A percentile compares a stretch with the other conserved stretches of the same genome.
Evolutionary conservation across 2,888 invertebrate species (phyloP).

Genomic region (Cerastis leucographa): DNA sequence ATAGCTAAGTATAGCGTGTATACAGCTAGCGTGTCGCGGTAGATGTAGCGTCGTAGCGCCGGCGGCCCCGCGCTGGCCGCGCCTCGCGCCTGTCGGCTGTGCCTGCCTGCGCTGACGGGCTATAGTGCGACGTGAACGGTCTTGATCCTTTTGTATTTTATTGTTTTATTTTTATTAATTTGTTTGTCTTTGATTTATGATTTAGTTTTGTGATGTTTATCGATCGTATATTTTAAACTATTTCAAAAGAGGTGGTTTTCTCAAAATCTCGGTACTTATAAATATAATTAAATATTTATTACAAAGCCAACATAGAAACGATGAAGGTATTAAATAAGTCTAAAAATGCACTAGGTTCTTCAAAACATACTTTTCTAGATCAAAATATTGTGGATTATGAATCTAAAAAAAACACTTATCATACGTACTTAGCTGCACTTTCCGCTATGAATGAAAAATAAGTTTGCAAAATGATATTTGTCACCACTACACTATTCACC

Average conservation of each 20-base stretch:
- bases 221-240: not conserved
- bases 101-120: constrained; percentile 75
- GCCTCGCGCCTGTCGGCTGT: constrained; percentile 78
- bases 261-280: no score
- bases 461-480: not conserved
- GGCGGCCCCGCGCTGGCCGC: constrained; percentile 72
- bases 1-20: not conserved
- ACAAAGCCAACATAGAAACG: not conserved
- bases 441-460: not conserved
- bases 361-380: not conserved
- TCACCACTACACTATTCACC: constrained; percentile 7
- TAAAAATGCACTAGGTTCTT: not conserved
- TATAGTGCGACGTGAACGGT: constrained; percentile 64
- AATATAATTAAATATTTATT: not conserved
- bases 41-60: constrained; percentile 49
- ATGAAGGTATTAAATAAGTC: not conserved
- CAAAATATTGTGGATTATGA: not conserved
- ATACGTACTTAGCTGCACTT: not conserved
- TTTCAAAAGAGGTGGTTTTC: not conserved
- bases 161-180: not conserved
- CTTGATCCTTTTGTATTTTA: constrained; percentile 75
- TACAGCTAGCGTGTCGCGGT: constrained; percentile 55
- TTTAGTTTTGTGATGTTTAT: not conserved
- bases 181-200: not conserved
- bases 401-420: not conserved